A percentile compares a stretch with the other conserved stretches of the same genome.
phyloP scores from a whole-genome alignment of 2,797 vertebrate genomes.

The Nasua narica region DNA sequence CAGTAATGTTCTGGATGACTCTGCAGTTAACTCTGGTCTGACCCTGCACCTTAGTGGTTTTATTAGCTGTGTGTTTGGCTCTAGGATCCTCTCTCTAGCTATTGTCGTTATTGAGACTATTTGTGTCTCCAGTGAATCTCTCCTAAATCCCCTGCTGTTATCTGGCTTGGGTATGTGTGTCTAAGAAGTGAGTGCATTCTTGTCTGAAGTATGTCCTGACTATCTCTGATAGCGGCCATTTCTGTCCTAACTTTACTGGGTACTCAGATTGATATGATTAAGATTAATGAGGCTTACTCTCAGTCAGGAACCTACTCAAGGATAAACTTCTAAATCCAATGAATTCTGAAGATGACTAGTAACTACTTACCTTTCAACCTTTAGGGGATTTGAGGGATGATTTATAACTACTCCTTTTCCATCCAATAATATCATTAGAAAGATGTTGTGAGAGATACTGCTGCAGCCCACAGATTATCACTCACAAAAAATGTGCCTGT shows the following conservation, averaged over 20 bases:
- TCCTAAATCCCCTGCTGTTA: slow-evolving; percentile 73
- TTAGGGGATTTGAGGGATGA: slow-evolving; percentile 57
- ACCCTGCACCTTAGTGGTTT: slow-evolving; percentile 67
- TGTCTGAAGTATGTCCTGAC: slow-evolving; percentile 73
- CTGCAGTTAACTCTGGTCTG: slow-evolving; percentile 60
- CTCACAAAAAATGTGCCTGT: background rate
- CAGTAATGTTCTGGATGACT: slow-evolving; percentile 59
- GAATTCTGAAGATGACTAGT: slow-evolving; percentile 70
- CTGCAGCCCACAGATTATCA: slow-evolving; percentile 32
- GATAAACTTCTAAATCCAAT: slow-evolving; percentile 76
- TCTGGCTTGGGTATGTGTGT: slow-evolving; percentile 64
- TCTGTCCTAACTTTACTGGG: slow-evolving; percentile 70
- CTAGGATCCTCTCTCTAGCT: slow-evolving; percentile 61
- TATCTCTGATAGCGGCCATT: slow-evolving; percentile 66
- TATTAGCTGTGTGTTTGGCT: slow-evolving; percentile 77
- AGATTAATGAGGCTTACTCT: slow-evolving; percentile 72
- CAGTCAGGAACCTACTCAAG: slow-evolving; percentile 65
- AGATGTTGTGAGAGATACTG: slow-evolving; percentile 44
- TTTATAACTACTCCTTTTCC: slow-evolving; percentile 57
- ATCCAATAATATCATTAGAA: slow-evolving; percentile 56
- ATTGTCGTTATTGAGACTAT: slow-evolving; percentile 67
- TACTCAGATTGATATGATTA: slow-evolving; percentile 76
- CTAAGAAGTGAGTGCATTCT: slow-evolving; percentile 72
- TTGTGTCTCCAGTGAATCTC: slow-evolving; percentile 71
- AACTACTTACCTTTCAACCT: slow-evolving; percentile 72